Conservation (phyloP, 2,888 invertebrate species). For the Synergus japonicus region DNA sequence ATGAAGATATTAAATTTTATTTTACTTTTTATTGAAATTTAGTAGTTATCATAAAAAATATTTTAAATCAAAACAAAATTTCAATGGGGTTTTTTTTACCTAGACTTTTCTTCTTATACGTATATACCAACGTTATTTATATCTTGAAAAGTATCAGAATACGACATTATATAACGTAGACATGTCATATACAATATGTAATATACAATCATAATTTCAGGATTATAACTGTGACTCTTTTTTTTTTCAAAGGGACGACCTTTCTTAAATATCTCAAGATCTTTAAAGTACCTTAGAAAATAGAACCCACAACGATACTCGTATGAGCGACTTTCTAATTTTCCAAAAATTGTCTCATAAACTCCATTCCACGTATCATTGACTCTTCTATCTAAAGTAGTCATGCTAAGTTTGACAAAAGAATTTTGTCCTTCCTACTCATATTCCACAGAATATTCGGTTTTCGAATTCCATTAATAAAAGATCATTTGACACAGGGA, state of each 20-base stretch:
- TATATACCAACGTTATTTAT: not conserved
- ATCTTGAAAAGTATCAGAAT: too few species aligned
- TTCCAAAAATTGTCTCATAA: constrained; percentile 27
- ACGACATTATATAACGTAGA: not conserved
- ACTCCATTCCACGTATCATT: constrained; percentile 23
- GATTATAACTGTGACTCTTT: not conserved
- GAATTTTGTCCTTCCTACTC: constrained; percentile 16
- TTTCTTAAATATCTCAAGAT: not conserved
- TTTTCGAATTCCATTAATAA: constrained; percentile 36
- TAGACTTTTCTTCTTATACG: not conserved
- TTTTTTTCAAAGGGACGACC: not conserved
- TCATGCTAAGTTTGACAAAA: constrained; percentile 18
- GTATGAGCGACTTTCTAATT: not conserved
- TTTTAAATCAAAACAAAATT: too few species aligned
- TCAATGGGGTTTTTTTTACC: too few species aligned
- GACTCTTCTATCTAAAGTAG: constrained; percentile 14
- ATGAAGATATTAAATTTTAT: too few species aligned
- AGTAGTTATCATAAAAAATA: too few species aligned
- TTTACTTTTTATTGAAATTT: too few species aligned
- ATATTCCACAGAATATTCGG: constrained; percentile 26
- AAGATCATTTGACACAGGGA: constrained; percentile 32
- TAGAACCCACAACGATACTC: not conserved
- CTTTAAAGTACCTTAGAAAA: not conserved
- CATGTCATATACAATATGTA: not conserved
- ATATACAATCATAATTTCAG: not conserved